Evolutionary conservation across 1,140 invertebrate species (phyloP).

Genomic region (Orchestia grillus): DNA sequence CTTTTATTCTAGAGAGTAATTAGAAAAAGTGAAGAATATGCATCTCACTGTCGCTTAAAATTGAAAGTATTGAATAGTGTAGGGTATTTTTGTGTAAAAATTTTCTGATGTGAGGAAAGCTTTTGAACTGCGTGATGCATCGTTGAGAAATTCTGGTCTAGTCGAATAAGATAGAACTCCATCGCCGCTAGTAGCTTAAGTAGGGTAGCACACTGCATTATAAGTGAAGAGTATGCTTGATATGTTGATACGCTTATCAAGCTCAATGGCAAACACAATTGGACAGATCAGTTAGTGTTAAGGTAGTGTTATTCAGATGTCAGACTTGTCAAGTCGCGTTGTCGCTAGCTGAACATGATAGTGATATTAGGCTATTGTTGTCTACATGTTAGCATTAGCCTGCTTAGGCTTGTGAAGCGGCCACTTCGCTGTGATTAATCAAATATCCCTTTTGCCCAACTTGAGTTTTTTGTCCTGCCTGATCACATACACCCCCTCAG

Average conservation of each 20-base stretch:
- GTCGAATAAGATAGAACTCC: neutral
- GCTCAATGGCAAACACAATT: slow-evolving; percentile 13
- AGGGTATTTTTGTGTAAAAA: neutral
- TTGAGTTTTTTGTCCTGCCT: neutral
- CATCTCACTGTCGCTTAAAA: neutral
- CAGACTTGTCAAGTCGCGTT: neutral
- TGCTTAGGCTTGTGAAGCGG: slow-evolving; percentile 18
- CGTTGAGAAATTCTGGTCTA: neutral
- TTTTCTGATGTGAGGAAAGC: neutral
- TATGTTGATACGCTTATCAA: slow-evolving; percentile 4
- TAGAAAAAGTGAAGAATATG: neutral
- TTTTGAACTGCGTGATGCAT: neutral
- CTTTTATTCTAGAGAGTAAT: neutral
- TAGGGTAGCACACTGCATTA: neutral
- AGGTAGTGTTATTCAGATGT: neutral
- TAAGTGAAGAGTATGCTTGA: slow-evolving; percentile 11
- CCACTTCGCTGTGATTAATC: slow-evolving; percentile 27
- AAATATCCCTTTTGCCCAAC: neutral
- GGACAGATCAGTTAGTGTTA: slow-evolving; percentile 34
- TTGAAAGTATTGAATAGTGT: neutral
- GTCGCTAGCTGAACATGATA: neutral
- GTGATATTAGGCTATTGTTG: slow-evolving; percentile 29
- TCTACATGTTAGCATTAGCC: neutral
- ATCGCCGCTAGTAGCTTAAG: neutral
- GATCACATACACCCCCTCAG: too few relatives aligned